Conservation (phyloP, 2,888 invertebrate species). For the Catocala nupta region DNA sequence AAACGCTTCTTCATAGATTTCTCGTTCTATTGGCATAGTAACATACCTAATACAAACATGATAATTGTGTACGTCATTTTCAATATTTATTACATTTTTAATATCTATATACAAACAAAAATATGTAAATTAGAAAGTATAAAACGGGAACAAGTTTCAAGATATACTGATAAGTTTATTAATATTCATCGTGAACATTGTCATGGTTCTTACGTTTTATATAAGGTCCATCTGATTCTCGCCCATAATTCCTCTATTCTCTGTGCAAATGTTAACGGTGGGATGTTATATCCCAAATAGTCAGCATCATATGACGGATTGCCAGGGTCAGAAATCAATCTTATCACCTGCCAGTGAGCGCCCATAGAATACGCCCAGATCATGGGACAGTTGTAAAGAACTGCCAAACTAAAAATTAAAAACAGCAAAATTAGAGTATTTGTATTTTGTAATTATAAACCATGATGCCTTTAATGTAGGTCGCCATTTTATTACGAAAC, state of each 20-base stretch:
- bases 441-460: too few relatives aligned
- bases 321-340: constrained; percentile 57
- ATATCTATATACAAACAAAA: too few relatives aligned
- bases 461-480: too few relatives aligned
- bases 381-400: constrained; percentile 61
- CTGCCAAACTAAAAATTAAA: constrained; percentile 53
- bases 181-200: too few relatives aligned
- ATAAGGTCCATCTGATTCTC: constrained; percentile 41
- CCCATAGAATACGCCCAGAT: constrained; percentile 66
- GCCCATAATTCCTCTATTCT: constrained; percentile 55
- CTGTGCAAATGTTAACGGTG: constrained; percentile 54
- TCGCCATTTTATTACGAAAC: too few relatives aligned
- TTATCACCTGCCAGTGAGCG: constrained; percentile 56
- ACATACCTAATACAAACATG: constrained; percentile 30
- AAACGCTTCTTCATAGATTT: constrained; percentile 53
- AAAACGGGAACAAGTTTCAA: too few relatives aligned
- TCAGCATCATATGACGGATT: constrained; percentile 63
- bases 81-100: too few relatives aligned
- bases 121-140: too few relatives aligned
- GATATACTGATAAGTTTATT: too few relatives aligned
- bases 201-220: constrained; percentile 49
- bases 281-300: constrained; percentile 40
- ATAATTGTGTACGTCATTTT: too few relatives aligned
- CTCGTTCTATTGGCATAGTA: constrained; percentile 32
- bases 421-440: neutral